Conservation (phyloP, 1,140 invertebrate species). For the Drosophila auraria region DNA sequence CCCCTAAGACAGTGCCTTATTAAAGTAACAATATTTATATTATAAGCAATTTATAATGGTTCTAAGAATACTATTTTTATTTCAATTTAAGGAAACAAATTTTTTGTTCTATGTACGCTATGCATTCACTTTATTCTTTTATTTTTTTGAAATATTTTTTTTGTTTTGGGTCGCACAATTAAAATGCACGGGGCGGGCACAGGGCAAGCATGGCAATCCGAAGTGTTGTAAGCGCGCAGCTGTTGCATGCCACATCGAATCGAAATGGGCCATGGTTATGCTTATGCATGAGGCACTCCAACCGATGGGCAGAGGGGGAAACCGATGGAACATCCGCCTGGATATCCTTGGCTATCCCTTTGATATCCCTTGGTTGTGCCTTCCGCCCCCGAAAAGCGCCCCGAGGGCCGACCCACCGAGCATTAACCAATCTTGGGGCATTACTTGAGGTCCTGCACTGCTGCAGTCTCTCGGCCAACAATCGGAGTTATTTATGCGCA, state of each 20-base stretch:
- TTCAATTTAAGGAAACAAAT: too few relatives aligned
- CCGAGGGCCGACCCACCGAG: background rate
- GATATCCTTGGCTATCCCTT: slow-evolving; percentile 15
- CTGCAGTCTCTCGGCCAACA: slow-evolving; percentile 49
- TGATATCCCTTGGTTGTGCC: background rate
- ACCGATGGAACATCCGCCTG: slow-evolving; percentile 16
- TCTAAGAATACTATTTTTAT: too few relatives aligned
- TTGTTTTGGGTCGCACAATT: slow-evolving; percentile 47
- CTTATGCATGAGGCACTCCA: slow-evolving; percentile 71
- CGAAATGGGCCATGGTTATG: slow-evolving; percentile 69
- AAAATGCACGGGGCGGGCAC: slow-evolving; percentile 58
- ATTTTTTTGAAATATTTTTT: slow-evolving; percentile 17
- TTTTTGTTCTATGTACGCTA: background rate
- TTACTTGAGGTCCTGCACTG: slow-evolving; percentile 53
- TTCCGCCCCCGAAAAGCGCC: background rate
- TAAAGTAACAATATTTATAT: too few relatives aligned
- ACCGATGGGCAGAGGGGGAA: background rate
- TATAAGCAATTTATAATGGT: too few relatives aligned
- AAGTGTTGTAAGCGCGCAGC: slow-evolving; percentile 69
- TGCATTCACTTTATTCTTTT: slow-evolving; percentile 6
- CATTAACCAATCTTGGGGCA: slow-evolving; percentile 34
- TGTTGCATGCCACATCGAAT: slow-evolving; percentile 78
- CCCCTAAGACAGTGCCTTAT: too few relatives aligned
- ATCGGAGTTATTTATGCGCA: slow-evolving; percentile 74
- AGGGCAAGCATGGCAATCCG: slow-evolving; percentile 19